Base-by-base conservation (phyloP, 2,797 vertebrate species). In the Protosalanx chinensis region DNA sequence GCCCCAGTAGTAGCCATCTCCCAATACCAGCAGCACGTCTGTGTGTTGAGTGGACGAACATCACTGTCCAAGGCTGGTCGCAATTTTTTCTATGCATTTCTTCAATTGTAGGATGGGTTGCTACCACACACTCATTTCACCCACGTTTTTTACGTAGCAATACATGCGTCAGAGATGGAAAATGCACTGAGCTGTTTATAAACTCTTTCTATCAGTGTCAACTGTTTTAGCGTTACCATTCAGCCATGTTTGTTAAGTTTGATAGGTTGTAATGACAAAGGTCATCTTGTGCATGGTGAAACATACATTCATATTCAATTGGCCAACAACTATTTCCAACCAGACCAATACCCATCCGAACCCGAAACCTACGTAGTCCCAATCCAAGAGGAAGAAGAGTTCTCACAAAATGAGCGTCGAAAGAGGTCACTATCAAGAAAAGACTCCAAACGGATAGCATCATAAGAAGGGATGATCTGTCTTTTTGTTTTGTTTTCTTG, bases 241-340 rank as follows among this genome's bases (percentile, higher is more conserved):
- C 57, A 62, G 37, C 20, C 16, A 60, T 56, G 6, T 64, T 56
- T 37, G 29, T n/a, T 13, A n/a, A 72, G 70, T 23, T 53, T 46
- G 51, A 27, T 18, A 35, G 18, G 51, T 56, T 56, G 51, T n/a
- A 4, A 65, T 33, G 20, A 69, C 66, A 57, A 33, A 35, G 73
- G 84, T 84, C 68, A 81, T 77, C 82, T 75, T 90, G 72, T 91
- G 77, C 83, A 79, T 92, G 84, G 88, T 82, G 86, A 89, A 86
- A 90, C 83, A 73, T 72, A 70, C 15, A 89, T 74, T 92, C 80
- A 76, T 90, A 88, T 93, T 95, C 91, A 94, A 93, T 88, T 85
- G 91, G 93, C 92, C 90, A 87, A 90, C 92, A 89, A 84, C 89
- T 96, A 93, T 97, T 93, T 96, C 92, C 92, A 92, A 95, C 92